Conservation (phyloP, 2,113 vertebrate species). For the Machaerirhynchus nigripectus region DNA sequence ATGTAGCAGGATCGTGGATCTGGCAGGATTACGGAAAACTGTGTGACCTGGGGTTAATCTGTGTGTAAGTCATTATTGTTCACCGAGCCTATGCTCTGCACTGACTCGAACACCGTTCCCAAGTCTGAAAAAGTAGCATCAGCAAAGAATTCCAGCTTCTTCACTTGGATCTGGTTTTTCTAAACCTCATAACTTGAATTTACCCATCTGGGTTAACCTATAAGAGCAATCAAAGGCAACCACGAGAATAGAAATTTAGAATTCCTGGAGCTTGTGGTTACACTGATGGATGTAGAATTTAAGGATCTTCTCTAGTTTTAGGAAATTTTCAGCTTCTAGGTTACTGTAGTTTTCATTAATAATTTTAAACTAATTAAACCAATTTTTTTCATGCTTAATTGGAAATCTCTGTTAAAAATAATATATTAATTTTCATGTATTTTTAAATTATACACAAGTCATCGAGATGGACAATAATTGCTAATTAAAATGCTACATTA, state of each 20-base stretch:
- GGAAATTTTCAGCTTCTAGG: not conserved
- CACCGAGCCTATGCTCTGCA: not conserved
- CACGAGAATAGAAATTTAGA: not conserved
- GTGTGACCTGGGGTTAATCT: not conserved
- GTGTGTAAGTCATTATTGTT: not conserved
- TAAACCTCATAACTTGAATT: not conserved
- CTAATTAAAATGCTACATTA: slow-evolving; percentile 4
- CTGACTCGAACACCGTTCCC: not conserved
- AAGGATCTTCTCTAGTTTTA: not conserved
- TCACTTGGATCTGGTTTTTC: not conserved
- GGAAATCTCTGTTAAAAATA: slow-evolving; percentile 36
- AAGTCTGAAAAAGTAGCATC: not conserved
- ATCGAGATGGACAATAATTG: not conserved
- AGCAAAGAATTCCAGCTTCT: not conserved
- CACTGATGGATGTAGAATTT: not conserved
- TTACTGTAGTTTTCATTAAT: not conserved
- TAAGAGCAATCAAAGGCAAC: not conserved
- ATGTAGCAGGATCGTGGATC: not conserved
- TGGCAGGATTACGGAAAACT: not conserved
- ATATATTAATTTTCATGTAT: slow-evolving; percentile 35
- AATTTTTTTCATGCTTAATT: slow-evolving; percentile 22
- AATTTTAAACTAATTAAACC: not conserved
- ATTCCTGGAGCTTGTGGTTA: not conserved
- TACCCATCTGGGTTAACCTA: not conserved
- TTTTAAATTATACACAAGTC: slow-evolving; percentile 36